Conservation (phyloP, 2,797 vertebrate genomes). For the Triplophysa bombifrons region DNA sequence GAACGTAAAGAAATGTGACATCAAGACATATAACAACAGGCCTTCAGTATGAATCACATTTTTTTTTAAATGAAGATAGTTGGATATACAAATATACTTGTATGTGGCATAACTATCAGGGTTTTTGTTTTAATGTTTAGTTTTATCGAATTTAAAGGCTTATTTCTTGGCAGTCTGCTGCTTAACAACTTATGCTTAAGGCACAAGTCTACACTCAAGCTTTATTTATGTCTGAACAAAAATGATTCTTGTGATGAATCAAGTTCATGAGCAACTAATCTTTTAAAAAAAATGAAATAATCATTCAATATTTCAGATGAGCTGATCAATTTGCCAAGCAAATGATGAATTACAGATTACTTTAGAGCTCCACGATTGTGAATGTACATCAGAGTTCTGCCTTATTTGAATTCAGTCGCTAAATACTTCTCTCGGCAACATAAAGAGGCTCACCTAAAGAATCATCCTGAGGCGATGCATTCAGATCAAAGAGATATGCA, state of each 20-base stretch:
- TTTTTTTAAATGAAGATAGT: too few species aligned
- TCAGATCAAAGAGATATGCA: constrained; percentile 5
- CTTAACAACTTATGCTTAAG: background rate
- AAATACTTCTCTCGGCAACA: constrained; percentile 3
- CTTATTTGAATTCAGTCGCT: constrained; percentile 10
- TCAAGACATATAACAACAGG: background rate
- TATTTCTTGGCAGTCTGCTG: constrained; percentile 16
- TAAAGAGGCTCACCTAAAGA: background rate
- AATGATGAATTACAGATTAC: constrained; percentile 4
- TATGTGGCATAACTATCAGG: background rate
- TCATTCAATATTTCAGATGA: constrained; percentile 13
- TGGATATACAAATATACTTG: background rate
- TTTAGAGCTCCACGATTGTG: background rate
- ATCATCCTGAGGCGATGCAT: background rate
- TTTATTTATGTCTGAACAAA: background rate
- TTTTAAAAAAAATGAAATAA: background rate
- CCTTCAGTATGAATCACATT: background rate
- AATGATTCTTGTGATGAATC: constrained; percentile 5
- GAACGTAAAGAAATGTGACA: background rate
- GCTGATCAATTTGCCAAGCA: constrained; percentile 9
- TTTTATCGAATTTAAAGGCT: constrained; percentile 1
- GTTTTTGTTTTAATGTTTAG: constrained; percentile 14
- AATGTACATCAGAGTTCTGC: background rate
- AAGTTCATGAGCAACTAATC: background rate
- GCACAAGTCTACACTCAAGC: background rate